Evolutionary conservation across 2,113 vertebrate genomes (phyloP).

Genomic region (Antechinus stuartii): DNA sequence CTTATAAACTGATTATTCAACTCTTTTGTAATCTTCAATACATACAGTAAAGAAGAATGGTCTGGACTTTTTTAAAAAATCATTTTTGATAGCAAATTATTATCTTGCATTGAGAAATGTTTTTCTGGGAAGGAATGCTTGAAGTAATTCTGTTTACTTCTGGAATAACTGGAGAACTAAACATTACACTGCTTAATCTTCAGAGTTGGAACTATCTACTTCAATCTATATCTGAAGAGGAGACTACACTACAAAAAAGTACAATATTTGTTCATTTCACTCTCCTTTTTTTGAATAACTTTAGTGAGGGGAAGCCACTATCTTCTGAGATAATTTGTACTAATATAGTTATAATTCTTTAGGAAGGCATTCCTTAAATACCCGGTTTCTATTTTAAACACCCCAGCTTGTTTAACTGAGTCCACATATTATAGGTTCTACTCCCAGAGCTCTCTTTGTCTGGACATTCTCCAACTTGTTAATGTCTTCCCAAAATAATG

Average conservation of each 20-base stretch:
- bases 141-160: constrained; percentile 26
- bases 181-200: not conserved
- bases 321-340: not conserved
- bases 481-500: not conserved
- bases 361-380: not conserved
- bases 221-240: not conserved
- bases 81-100: constrained; percentile 20
- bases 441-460: not conserved
- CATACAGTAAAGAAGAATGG: not conserved
- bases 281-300: not conserved
- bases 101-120: not conserved
- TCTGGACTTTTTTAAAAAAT: not conserved
- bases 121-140: not conserved
- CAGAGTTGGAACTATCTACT: not conserved
- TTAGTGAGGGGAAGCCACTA: not conserved
- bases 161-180: constrained; percentile 2
- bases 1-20: not conserved
- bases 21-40: not conserved
- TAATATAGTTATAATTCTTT: not conserved
- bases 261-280: not conserved
- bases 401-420: not conserved
- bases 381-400: not conserved
- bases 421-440: not conserved
- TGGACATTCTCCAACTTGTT: not conserved
- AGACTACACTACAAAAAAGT: not conserved